These are phyloP conservation scores for Ennomos fuscantarius DNA, from an alignment of 2,888 invertebrate genomes.

Conservation along the genomic window DNA sequence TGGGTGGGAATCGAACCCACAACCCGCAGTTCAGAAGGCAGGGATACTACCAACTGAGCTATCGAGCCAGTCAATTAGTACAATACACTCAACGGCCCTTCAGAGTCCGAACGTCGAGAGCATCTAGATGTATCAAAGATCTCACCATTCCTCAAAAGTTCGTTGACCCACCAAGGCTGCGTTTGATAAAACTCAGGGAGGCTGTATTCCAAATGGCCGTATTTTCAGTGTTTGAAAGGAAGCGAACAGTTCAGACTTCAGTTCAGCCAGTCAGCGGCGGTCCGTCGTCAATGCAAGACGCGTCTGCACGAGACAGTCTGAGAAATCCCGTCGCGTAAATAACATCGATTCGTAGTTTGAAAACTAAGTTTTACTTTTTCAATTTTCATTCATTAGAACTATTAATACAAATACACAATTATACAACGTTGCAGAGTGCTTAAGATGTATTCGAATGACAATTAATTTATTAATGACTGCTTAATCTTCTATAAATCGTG, in stretches of 20 bases:
- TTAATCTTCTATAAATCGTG: constrained; percentile 16
- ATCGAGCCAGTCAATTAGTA: too few relatives aligned
- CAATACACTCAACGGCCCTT: constrained; percentile 18
- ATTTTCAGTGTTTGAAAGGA: constrained; percentile 64
- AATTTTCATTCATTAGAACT: constrained; percentile 2
- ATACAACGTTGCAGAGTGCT: neutral
- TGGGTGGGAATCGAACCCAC: too few relatives aligned
- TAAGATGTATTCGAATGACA: constrained; percentile 3
- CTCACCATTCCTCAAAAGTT: constrained; percentile 69
- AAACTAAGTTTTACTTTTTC: constrained; percentile 34
- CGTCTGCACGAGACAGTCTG: constrained; percentile 36
- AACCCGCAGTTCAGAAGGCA: too few relatives aligned
- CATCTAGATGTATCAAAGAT: constrained; percentile 50
- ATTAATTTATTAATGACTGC: constrained; percentile 15
- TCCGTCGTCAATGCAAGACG: constrained; percentile 54
- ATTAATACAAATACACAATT: constrained; percentile 5
- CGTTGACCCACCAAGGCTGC: constrained; percentile 68
- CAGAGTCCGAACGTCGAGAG: constrained; percentile 38
- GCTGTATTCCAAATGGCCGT: constrained; percentile 58
- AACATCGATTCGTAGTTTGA: constrained; percentile 64
- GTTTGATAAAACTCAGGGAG: constrained; percentile 70
- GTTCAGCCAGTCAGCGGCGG: constrained; percentile 61
- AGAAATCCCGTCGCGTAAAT: constrained; percentile 64
- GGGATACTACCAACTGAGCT: too few relatives aligned
- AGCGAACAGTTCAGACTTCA: constrained; percentile 21